Conservation (phyloP, 2,113 vertebrate genomes). For the Perca fluviatilis region DNA sequence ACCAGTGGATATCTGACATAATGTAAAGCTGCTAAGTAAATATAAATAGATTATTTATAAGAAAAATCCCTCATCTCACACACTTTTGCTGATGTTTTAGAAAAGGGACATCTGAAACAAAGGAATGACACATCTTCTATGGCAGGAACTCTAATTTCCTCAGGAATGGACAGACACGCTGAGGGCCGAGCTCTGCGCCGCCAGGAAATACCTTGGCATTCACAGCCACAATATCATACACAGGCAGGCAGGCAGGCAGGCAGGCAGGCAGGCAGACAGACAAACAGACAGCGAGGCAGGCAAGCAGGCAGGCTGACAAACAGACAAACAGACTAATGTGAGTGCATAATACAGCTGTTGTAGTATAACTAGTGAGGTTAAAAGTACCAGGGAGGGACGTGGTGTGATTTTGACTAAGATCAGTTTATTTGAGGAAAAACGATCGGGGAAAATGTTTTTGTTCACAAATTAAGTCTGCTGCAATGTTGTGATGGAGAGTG, state of each 20-base stretch:
- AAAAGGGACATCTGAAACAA: constrained; percentile 25
- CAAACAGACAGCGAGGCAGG: too few relatives aligned
- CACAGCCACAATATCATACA: constrained; percentile 12
- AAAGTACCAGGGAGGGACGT: too few relatives aligned
- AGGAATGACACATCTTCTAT: constrained; percentile 13
- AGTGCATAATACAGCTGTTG: too few relatives aligned
- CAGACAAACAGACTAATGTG: too few relatives aligned
- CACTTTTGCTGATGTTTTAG: not conserved
- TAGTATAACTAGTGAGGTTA: too few relatives aligned
- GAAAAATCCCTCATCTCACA: not conserved
- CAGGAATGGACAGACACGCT: constrained; percentile 54
- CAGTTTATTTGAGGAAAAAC: too few relatives aligned
- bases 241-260: not conserved
- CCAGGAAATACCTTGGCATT: constrained; percentile 64
- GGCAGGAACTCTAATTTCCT: constrained; percentile 73
- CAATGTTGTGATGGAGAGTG: too few relatives aligned
- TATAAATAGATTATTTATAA: not conserved
- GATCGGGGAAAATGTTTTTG: too few relatives aligned
- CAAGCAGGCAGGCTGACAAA: too few relatives aligned
- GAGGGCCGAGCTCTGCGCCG: constrained; percentile 21
- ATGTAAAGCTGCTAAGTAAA: not conserved
- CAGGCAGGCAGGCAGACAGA: too few relatives aligned
- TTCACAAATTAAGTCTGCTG: too few relatives aligned
- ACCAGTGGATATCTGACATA: not conserved
- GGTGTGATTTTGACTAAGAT: too few relatives aligned